Evolutionary conservation across 2,797 vertebrate species (phyloP), one percentile per base, ranked within the genome.

Genomic region (Pygocentrus nattereri): DNA sequence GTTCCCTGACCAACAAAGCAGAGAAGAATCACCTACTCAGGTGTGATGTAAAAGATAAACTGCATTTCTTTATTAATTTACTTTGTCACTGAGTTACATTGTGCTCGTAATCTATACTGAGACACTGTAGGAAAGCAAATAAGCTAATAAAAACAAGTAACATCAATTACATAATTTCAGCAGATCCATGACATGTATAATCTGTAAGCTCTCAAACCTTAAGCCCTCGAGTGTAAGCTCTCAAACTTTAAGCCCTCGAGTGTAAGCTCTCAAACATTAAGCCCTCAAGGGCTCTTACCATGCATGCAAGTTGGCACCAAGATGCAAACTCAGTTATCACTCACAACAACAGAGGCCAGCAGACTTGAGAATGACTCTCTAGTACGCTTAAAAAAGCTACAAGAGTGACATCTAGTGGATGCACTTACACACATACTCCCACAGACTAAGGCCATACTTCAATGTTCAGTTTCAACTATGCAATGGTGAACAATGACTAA

Each of bases 341-440:
- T 34, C 23, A 70, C 25, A 62, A 27, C 21, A 18, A 25, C 16
- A 11, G 19, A 41, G 5, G 31, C 34, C n/a, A 31, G 18, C 65
- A 47, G 65, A 68, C 44, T 69, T 69, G 67, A 44, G 41, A 49
- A 49, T 69, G 41, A 49, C 41, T 69, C n/a, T 25, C 11, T 44
- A 44, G 34, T 44, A 49, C 2, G 7, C 6, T n/a, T 31, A 31
- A 2, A 52, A 71, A 50, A 70, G 54, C 44, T 16, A 64, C 56
- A 15, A 62, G 30, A 71, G 54, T 41, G 65, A 62, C 80, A 82
- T 76, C 80, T 82, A 30, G 80, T 71, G 80, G 54, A 8, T 19
- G 3, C 13, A 25, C 27, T 41, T 50, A 30, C 12, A 61, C 31
- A 62, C 49, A 67, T 13, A 68, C 11, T 62, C 8, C 56, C 5